These are phyloP conservation scores for Micronisus gabar DNA, from an alignment of 2,113 vertebrate genomes.

Conservation along the genomic window DNA sequence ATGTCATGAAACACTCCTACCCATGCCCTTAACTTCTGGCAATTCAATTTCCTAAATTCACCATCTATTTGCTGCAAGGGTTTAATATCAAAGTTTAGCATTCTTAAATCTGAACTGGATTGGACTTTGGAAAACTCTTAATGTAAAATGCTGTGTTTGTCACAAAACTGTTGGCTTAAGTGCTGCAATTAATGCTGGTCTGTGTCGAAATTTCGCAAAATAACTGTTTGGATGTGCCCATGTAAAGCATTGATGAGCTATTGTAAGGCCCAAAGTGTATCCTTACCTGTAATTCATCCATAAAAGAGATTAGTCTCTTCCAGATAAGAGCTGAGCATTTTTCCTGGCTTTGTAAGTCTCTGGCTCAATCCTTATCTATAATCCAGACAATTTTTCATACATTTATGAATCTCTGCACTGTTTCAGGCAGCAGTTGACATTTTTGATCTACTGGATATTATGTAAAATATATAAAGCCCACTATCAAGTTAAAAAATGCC, in stretches of 20 bases:
- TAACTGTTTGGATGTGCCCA: neutral
- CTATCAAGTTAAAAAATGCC: neutral
- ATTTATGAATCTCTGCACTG: neutral
- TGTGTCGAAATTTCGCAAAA: neutral
- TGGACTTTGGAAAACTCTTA: neutral
- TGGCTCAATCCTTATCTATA: neutral
- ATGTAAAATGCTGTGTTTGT: neutral
- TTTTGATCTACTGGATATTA: neutral
- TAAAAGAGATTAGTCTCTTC: neutral
- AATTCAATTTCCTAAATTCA: neutral
- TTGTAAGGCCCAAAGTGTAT: neutral
- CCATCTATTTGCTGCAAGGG: neutral
- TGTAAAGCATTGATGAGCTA: neutral
- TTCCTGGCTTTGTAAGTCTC: neutral
- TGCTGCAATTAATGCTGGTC: neutral
- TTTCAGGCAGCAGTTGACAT: neutral
- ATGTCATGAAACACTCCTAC: neutral
- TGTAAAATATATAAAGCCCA: neutral
- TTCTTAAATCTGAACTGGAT: neutral
- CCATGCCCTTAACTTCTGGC: neutral
- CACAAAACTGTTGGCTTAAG: neutral
- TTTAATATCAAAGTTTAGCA: neutral
- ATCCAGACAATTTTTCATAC: neutral
- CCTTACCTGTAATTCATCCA: neutral
- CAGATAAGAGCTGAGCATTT: neutral